Evolutionary conservation across 2,797 vertebrate genomes (phyloP), one percentile per base, ranked within the genome.

Genomic region (Margarornis squamiger): DNA sequence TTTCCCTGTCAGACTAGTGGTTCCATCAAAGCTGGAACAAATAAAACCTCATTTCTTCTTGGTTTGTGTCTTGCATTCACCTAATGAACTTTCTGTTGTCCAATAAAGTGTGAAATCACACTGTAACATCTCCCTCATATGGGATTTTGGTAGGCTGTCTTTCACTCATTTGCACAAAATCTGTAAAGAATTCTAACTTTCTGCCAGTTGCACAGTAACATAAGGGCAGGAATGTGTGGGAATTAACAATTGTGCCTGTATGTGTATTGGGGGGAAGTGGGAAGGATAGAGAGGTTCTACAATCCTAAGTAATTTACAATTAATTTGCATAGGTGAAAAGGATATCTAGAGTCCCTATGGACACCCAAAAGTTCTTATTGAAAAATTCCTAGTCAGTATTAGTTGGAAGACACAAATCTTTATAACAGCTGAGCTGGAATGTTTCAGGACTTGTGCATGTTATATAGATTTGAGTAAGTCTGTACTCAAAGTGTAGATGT

Each of bases 241-340:
- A 78, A 72, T 32, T 63, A 65, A 74, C 16, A 74, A 9, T n/a
- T 59, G 7, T 51, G 15, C 9, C 8, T 21, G 3, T 27, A 9
- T 32, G 4, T 23, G 14, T 20, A 7, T 9, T 22, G 7, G 8
- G 7, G 3, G 2, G 2, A 3, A 13, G 17, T 16, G 15, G 10
- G 1, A 6, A 5, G 3, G 6, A 23, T 30, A 63, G 18, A 38
- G 24, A 71, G 3, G 2, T 45, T 78, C 34, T 41, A 6, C 6
- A 43, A 49, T 51, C 19, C 12, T 54, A 54, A 75, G 5, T 58
- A 82, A 38, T 58, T 82, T 73, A 5, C 12, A 63, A 29, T 52
- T 61, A 71, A 39, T 84, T 71, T 92, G 6, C 21, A 45, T 26
- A 45, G 6, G 3, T 4, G 0, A 41, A 71, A 59, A 83, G 1